These are phyloP conservation scores for Chrysolina oricalcia DNA, from an alignment of 2,888 invertebrate genomes.

Conservation along the genomic window DNA sequence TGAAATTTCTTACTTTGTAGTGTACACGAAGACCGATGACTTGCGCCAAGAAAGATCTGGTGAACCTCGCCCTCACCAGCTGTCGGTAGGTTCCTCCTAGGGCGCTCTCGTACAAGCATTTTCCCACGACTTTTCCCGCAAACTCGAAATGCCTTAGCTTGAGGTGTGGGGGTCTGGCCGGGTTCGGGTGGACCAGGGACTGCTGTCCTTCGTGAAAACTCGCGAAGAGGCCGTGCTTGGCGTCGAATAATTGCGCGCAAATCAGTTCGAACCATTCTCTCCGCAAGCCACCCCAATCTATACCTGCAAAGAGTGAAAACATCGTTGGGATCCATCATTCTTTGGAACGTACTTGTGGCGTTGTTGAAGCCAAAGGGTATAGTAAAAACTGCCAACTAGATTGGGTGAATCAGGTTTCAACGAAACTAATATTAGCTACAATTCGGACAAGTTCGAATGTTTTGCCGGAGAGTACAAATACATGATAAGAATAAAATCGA, in stretches of 20 bases:
- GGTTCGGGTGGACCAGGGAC: constrained; percentile 93
- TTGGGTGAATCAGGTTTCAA: too few species aligned
- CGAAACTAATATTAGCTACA: too few species aligned
- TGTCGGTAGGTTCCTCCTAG: constrained; percentile 92
- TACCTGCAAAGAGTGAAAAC: constrained; percentile 74
- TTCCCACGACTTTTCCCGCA: constrained; percentile 94
- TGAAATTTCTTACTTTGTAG: constrained; percentile 80
- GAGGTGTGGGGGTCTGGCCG: constrained; percentile 82
- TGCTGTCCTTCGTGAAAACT: constrained; percentile 90
- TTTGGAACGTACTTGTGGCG: not conserved
- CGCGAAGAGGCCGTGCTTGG: constrained; percentile 86
- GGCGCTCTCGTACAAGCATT: constrained; percentile 95
- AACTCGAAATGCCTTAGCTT: constrained; percentile 94
- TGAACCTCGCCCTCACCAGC: constrained; percentile 91
- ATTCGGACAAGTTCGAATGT: too few species aligned
- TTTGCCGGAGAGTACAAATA: too few species aligned
- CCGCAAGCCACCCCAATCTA: constrained; percentile 95
- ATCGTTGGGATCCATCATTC: not conserved
- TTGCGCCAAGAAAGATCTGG: constrained; percentile 94
- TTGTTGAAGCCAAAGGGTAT: not conserved
- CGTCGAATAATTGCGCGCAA: constrained; percentile 90
- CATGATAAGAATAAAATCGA: too few species aligned
- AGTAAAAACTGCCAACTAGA: not conserved
- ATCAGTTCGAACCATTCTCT: constrained; percentile 96
- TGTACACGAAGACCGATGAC: constrained; percentile 94